These are phyloP conservation scores for Vombatus ursinus DNA, from an alignment of 2,113 vertebrate genomes.

Conservation along the genomic window DNA sequence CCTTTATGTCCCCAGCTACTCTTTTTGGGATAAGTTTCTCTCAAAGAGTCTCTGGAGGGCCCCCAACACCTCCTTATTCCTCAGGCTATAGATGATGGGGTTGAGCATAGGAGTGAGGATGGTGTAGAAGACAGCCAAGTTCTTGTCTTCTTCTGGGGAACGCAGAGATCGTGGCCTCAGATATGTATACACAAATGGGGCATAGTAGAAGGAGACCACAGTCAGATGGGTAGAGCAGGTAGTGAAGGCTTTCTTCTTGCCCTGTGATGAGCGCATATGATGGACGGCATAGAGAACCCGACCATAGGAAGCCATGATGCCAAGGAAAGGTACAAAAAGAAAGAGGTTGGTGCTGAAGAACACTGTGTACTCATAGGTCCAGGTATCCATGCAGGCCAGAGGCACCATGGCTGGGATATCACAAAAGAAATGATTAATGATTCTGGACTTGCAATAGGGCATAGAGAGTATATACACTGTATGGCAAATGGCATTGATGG, in stretches of 20 bases:
- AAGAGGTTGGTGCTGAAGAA: neutral
- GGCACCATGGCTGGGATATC: neutral
- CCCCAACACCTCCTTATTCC: constrained; percentile 55
- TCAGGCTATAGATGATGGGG: neutral
- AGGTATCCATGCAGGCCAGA: neutral
- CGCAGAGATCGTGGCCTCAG: neutral
- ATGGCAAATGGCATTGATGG: neutral
- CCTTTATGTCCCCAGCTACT: neutral
- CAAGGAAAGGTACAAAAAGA: neutral
- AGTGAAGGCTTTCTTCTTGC: neutral
- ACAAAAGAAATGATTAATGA: neutral
- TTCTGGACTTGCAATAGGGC: neutral
- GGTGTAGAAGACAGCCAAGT: neutral
- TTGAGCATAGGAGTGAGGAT: neutral
- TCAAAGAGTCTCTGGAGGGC: neutral
- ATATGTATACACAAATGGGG: neutral
- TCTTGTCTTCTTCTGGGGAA: neutral
- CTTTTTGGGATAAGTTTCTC: neutral
- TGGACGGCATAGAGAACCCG: neutral
- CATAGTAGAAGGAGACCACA: neutral
- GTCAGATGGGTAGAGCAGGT: neutral
- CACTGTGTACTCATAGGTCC: neutral
- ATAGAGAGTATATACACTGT: neutral
- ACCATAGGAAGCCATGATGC: neutral
- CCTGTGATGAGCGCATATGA: neutral